Evolutionary conservation across 2,888 invertebrate species (phyloP).

Genomic region (Nasonovia ribisnigri): DNA sequence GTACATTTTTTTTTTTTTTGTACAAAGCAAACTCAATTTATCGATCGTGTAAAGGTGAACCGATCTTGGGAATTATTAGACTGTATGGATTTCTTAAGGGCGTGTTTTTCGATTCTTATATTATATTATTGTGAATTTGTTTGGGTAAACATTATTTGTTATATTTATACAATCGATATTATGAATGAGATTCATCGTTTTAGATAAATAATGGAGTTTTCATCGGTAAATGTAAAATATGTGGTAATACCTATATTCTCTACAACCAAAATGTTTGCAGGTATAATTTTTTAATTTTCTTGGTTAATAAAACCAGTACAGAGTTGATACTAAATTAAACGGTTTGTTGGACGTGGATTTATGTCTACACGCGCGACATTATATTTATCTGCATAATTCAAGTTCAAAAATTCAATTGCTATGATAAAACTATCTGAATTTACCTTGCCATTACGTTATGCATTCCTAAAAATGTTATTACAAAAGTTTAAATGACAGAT

Average conservation of each 20-base stretch:
- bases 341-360: background rate
- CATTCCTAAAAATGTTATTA: background rate
- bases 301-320: background rate
- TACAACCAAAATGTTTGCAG: background rate
- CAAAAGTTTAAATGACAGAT: background rate
- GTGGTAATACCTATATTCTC: background rate
- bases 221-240: background rate
- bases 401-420: background rate
- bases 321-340: background rate
- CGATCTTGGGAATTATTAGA: background rate
- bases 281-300: background rate
- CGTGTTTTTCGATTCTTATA: background rate
- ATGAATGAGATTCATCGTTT: background rate
- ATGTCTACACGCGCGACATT: background rate
- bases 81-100: background rate
- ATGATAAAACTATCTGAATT: background rate
- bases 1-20: background rate
- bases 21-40: background rate
- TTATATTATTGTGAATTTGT: constrained; percentile 4
- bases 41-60: background rate
- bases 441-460: background rate
- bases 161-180: background rate
- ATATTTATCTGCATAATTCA: background rate
- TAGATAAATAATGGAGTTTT: background rate
- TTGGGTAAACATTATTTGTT: background rate